phyloP scores from a whole-genome alignment of 2,888 invertebrate species.

The Ornithoptera alexandrae region DNA sequence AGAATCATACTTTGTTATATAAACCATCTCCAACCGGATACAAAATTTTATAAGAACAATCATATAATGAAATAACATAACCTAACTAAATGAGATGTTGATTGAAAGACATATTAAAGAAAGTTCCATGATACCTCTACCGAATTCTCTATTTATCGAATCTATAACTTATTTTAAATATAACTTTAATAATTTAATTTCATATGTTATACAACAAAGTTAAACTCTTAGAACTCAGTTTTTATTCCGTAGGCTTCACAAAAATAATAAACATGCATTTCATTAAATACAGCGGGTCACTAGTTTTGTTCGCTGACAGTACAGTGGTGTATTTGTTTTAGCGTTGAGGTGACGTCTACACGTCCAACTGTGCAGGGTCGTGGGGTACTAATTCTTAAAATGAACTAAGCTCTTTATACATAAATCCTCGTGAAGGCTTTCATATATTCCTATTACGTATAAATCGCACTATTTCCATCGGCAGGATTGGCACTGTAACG shows the following conservation, averaged over 20 bases:
- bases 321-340: constrained; percentile 48
- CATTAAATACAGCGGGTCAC: constrained; percentile 44
- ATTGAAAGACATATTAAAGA: not conserved
- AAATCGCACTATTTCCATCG: constrained; percentile 25
- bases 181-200: not conserved
- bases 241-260: constrained; percentile 48
- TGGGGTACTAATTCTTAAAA: constrained; percentile 47
- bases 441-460: constrained; percentile 46
- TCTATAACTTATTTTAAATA: not conserved
- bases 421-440: constrained; percentile 47
- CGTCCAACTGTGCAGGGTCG: constrained; percentile 66
- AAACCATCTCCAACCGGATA: not conserved
- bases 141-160: not conserved
- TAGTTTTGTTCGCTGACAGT: constrained; percentile 51
- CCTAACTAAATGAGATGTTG: not conserved
- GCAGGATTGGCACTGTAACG: constrained; percentile 36
- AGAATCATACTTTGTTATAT: constrained; percentile 21
- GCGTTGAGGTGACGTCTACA: constrained; percentile 54
- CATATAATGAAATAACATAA: not conserved
- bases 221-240: constrained; percentile 39
- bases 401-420: constrained; percentile 57
- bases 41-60: not conserved
- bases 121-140: not conserved
- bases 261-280: constrained; percentile 57
- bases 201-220: constrained; percentile 15